phyloP scores from a whole-genome alignment of 2,888 invertebrate species.

The Halocaridina rubra region DNA sequence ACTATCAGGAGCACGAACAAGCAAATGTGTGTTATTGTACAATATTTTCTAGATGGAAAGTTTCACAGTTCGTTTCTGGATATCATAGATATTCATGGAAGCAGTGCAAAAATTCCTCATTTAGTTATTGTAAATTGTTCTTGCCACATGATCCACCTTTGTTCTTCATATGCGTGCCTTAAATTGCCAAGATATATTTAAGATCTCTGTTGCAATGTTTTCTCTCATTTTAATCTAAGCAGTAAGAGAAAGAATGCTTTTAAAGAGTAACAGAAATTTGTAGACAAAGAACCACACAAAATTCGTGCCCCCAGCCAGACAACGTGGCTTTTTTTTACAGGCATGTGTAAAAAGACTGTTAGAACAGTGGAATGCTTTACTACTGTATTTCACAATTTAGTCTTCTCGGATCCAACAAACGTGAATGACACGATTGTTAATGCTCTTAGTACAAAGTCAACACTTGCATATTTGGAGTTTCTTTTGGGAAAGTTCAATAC shows the following conservation, averaged over 20 bases:
- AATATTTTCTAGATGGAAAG: background rate
- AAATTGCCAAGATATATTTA: background rate
- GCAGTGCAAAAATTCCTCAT: background rate
- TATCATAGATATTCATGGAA: background rate
- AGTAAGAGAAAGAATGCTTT: background rate
- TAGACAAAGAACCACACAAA: background rate
- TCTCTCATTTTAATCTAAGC: background rate
- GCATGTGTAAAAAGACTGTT: background rate
- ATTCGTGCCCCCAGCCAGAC: background rate
- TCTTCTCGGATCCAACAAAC: background rate
- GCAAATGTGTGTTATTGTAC: background rate
- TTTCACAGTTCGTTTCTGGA: constrained; percentile 6
- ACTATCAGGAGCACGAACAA: constrained; percentile 15
- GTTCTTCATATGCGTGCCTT: background rate
- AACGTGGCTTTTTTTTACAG: too few species aligned
- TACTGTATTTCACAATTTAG: background rate
- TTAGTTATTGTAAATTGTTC: background rate
- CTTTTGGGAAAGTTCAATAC: background rate
- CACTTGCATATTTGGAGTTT: background rate
- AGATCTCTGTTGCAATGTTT: background rate
- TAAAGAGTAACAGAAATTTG: background rate
- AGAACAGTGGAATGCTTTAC: background rate
- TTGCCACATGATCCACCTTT: background rate
- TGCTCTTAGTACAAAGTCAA: background rate
- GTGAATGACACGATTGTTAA: background rate